Base-by-base conservation (phyloP, 2,113 vertebrate species). In the Furnarius figulus region DNA sequence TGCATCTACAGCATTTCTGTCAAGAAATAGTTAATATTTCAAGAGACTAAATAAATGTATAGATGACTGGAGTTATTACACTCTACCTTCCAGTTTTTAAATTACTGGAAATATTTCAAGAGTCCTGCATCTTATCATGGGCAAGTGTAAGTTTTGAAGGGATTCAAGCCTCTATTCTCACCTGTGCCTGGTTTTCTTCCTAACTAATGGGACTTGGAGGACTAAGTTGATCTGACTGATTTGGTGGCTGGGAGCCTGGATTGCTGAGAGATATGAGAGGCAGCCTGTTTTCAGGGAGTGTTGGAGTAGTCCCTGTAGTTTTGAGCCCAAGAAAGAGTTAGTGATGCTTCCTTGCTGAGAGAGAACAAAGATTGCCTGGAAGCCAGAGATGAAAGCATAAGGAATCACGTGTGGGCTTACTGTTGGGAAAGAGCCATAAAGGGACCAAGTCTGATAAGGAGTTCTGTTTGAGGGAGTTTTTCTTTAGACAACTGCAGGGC, bases 101-200 rank as follows among this genome's bases (percentile, higher is more conserved):
- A 86, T 86, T 83, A 37, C 22, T 78, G 85, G 67, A 83, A 94
- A 10, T 62, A 47, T 92, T 93, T 80, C 47, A 77, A 49, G 39
- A 81, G 72, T 74, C 47, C 85, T 96, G 79, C 50, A 73, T 88
- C 67, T 91, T 87, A 83, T 84, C 75, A 56, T 12, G 35, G 33
- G 15, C 56, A 87, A 67, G 21, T 14, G 10, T 47, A 77, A 85
- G 67, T 21, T 80, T 84, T 95, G 78, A 86, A 77, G 80, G 12
- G 27, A 71, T 92, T 89, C 27, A 75, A 67, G 19, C 33, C 30
- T 55, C 37, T 62, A 3, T 27, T 76, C 78, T 94, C 76, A 96
- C 91, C 94, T 96, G 75, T 71, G 85, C 58, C 81, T 96, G 37
- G 40, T 94, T 97, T 94, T 83, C 72, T 83, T 96, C 85, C 55